These are phyloP conservation scores for Rhizomys pruinosus DNA, from an alignment of 2,113 vertebrate species.

Conservation along the genomic window DNA sequence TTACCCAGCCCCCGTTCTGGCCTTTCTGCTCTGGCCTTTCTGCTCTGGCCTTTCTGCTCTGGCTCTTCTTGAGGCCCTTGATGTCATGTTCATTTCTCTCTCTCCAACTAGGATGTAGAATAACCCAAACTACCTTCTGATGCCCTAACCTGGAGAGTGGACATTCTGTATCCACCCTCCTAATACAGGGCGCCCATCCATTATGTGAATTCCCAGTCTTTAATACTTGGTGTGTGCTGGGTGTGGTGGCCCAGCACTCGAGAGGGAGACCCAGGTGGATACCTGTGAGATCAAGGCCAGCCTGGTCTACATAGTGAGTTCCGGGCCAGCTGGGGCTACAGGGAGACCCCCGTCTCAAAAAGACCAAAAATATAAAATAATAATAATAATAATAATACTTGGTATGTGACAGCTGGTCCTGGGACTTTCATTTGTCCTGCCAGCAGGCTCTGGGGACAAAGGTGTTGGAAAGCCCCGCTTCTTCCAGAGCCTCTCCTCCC, in stretches of 20 bases:
- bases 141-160: not conserved
- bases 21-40: not conserved
- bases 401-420: rapidly evolving
- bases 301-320: no score
- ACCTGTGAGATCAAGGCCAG: no score
- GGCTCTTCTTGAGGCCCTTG: not conserved
- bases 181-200: not conserved
- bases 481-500: not conserved
- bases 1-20: no score
- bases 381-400: no score
- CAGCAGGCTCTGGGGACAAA: not conserved
- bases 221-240: not conserved
- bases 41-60: not conserved
- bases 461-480: not conserved
- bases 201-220: not conserved
- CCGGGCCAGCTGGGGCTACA: no score
- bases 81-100: not conserved
- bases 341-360: no score
- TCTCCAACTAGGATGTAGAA: not conserved
- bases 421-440: not conserved
- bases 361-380: no score
- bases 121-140: not conserved
- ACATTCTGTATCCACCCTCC: not conserved
- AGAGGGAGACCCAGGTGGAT: no score
- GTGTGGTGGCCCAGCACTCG: no score